Conservation (phyloP, 2,113 vertebrate genomes). For the cat (Felis catus) region DNA sequence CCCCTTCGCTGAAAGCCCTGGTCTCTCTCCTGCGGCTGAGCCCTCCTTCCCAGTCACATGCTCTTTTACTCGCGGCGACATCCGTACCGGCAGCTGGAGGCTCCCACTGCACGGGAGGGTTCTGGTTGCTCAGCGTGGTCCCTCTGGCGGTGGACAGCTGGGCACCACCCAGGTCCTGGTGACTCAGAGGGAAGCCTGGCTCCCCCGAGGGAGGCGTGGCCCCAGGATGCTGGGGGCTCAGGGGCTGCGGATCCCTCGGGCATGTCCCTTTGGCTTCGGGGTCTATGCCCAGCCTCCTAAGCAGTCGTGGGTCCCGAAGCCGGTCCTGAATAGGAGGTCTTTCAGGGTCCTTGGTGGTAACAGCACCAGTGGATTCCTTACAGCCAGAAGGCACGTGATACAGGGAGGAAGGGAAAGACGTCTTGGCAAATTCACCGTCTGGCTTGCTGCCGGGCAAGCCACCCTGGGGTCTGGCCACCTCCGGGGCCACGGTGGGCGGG, state of each 20-base stretch:
- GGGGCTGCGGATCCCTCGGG: accelerated
- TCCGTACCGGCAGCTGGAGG: background rate
- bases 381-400: conserved; percentile 32
- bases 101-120: background rate
- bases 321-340: conserved; percentile 51
- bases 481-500: background rate
- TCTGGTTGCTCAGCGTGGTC: background rate
- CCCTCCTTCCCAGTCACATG: background rate
- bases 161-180: background rate
- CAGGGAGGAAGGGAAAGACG: background rate
- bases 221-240: background rate
- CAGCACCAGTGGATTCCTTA: background rate
- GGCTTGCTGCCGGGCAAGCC: conserved; percentile 26
- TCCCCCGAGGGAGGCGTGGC: background rate
- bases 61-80: background rate
- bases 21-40: background rate
- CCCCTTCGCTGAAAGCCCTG: conserved; percentile 1
- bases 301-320: conserved; percentile 85
- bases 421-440: background rate
- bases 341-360: accelerated
- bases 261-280: conserved; percentile 7
- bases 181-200: background rate
- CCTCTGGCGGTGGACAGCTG: background rate
- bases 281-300: conserved; percentile 64
- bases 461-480: background rate